phyloP scores from a whole-genome alignment of 2,113 vertebrate genomes.

The Chaetops frenatus region DNA sequence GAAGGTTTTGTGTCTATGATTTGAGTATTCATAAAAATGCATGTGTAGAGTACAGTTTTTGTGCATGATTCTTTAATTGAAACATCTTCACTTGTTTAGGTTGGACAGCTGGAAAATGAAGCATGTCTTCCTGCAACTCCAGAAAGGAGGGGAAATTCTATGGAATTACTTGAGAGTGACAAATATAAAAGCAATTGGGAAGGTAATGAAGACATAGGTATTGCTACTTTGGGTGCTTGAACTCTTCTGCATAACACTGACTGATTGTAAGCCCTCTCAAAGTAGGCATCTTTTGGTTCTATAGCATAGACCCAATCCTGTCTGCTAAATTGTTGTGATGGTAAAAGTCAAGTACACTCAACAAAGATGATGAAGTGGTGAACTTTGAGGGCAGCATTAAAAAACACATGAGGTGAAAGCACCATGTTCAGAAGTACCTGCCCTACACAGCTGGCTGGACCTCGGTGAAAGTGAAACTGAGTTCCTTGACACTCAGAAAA shows the following conservation, averaged over 20 bases:
- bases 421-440: not conserved
- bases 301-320: not conserved
- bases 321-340: not conserved
- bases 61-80: not conserved
- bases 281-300: not conserved
- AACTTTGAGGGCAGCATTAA: not conserved
- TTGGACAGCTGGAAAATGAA: constrained; percentile 19
- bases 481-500: not conserved
- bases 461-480: not conserved
- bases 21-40: not conserved
- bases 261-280: not conserved
- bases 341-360: not conserved
- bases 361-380: not conserved
- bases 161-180: not conserved
- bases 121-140: not conserved
- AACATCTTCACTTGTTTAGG: constrained; percentile 34
- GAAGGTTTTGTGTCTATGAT: not conserved
- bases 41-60: not conserved
- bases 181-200: not conserved
- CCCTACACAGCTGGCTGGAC: not conserved
- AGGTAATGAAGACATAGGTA: constrained; percentile 36
- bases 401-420: not conserved
- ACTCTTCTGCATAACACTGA: not conserved
- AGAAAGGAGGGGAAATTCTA: constrained; percentile 5
- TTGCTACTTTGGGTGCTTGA: not conserved